A percentile compares a stretch with the other conserved stretches of the same genome.
phyloP scores from a whole-genome alignment of 1,140 invertebrate genomes.

The Triops longicaudatus region DNA sequence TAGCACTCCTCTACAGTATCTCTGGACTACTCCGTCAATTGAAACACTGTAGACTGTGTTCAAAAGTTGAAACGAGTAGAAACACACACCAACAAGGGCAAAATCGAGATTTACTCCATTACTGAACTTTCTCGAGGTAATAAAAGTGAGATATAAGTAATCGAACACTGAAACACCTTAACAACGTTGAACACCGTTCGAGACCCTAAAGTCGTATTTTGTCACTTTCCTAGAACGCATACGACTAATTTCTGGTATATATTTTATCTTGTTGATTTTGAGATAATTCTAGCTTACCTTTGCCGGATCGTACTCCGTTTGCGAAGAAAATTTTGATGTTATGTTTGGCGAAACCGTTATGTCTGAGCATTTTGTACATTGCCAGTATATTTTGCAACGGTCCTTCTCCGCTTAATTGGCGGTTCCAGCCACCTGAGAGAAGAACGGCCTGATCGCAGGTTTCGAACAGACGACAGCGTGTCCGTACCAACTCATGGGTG shows the following conservation, averaged over 20 bases:
- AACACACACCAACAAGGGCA: no score
- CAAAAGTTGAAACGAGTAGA: no score
- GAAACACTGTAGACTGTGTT: no score
- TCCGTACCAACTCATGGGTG: slow-evolving; percentile 40
- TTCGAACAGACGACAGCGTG: slow-evolving; percentile 45
- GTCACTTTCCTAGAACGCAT: no score
- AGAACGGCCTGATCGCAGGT: slow-evolving; percentile 49
- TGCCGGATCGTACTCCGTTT: slow-evolving; percentile 39
- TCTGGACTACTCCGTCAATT: no score
- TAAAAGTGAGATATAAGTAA: no score
- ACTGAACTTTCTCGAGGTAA: no score
- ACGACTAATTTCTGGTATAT: neutral
- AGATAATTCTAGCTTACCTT: neutral
- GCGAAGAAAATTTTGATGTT: slow-evolving; percentile 50
- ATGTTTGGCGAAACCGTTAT: slow-evolving; percentile 43
- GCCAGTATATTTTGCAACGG: slow-evolving; percentile 39
- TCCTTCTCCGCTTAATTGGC: slow-evolving; percentile 38
- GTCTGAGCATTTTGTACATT: slow-evolving; percentile 42
- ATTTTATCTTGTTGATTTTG: neutral
- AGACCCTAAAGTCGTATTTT: no score
- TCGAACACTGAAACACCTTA: no score
- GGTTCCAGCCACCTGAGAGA: slow-evolving; percentile 49
- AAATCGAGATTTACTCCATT: no score
- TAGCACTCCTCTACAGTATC: no score
- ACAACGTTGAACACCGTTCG: no score